Evolutionary conservation across 2,113 vertebrate genomes (phyloP), one percentile per base, ranked within the genome.

Genomic region (Rattus rattus): DNA sequence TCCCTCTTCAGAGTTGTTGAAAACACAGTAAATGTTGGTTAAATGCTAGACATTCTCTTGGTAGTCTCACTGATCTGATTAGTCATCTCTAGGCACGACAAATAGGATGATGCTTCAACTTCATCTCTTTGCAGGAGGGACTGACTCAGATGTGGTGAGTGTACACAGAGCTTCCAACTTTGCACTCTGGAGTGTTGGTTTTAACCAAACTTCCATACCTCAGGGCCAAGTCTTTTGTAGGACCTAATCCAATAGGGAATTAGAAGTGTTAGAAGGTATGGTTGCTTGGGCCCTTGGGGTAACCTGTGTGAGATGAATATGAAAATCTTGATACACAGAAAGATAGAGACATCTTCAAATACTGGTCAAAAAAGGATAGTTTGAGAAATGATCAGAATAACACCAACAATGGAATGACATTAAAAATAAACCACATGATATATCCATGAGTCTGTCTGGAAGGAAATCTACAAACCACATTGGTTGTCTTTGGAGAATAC

Each of bases 311-410:
- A 65, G n/a, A 43, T 72, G 67, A 77, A 70, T 90, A 52, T 59
- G 52, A 89, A 86, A 94, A 87, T 10, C 30, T 36, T 56, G 30
- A 89, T 36, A 19, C 70, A 80, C n/a, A 75, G 79, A 19, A 91
- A 39, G 52, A 13, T 30, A 80, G 49, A 22, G 36, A 73, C 14
- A 91, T 14, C 36, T 79, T 91, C 49, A 79, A 95, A 91, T 20
- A 30, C 2, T 90, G 47, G 47, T 54, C 28, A n/a, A 43, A 94
- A 85, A 43, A 56, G 52, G 56, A 69, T 28, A 85, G 67, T 77
- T 61, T 94, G 39, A 84, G 24, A 73, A 91, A 39, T 47, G 84
- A 84, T 88, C 67, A 83, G n/a, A 77, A 77, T 88, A 81, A 79
- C 28, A 79, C 49, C 61, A n/a, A 13, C 3, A 77, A 67, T 91